A percentile compares a stretch with the other conserved stretches of the same genome.
Conservation (phyloP, 1,140 invertebrate species). For the Drosophila guanche region DNA sequence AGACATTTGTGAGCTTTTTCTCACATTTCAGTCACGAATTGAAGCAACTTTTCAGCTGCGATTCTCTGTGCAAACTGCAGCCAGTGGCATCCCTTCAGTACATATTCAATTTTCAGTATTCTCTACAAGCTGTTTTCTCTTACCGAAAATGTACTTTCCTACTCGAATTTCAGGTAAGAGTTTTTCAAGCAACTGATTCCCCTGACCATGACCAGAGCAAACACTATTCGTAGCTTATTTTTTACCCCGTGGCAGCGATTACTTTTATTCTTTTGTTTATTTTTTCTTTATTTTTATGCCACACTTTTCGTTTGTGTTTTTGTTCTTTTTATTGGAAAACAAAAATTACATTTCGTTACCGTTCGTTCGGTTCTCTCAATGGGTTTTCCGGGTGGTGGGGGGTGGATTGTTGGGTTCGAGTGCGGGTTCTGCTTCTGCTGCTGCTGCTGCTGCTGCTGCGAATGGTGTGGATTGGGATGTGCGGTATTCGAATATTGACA, state of each 20-base stretch:
- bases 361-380: constrained; percentile 31
- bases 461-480: constrained; percentile 31
- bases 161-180: too few species aligned
- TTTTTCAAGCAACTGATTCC: constrained; percentile 6
- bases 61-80: too few species aligned
- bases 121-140: neutral
- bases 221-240: constrained; percentile 18
- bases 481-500: constrained; percentile 53
- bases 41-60: too few species aligned
- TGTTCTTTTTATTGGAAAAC: constrained; percentile 32
- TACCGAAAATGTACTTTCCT: neutral
- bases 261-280: constrained; percentile 17
- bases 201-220: constrained; percentile 21
- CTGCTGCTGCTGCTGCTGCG: neutral
- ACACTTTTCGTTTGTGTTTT: constrained; percentile 2
- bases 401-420: constrained; percentile 11
- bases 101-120: neutral
- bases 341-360: constrained; percentile 74
- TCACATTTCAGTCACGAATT: too few species aligned
- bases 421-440: neutral
- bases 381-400: constrained; percentile 12
- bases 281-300: constrained; percentile 32
- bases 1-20: too few species aligned
- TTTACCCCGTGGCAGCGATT: too few species aligned
- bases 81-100: too few species aligned